A percentile compares a stretch with the other conserved stretches of the same genome.
Evolutionary conservation across 2,797 vertebrate species (phyloP).

Genomic region (Propithecus perrieri): DNA sequence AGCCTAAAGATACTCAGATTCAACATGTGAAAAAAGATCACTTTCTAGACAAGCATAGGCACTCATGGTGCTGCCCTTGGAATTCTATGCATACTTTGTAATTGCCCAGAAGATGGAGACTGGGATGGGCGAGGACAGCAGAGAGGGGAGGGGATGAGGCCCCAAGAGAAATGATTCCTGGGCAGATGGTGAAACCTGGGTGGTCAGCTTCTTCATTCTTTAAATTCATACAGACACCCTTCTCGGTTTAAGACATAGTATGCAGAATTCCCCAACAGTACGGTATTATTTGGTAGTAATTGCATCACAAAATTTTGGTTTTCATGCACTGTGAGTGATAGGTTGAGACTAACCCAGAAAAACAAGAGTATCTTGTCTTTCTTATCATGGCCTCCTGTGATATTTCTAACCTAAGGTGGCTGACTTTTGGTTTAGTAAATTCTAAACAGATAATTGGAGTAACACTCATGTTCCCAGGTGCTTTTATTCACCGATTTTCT

Average conservation of each 20-base stretch:
- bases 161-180: not conserved
- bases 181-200: not conserved
- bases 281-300: not conserved
- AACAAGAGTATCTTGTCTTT: not conserved
- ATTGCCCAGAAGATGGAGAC: not conserved
- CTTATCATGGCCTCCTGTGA: not conserved
- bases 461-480: not conserved
- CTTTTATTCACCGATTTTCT: conserved; percentile 43
- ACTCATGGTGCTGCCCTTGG: not conserved
- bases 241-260: not conserved
- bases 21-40: not conserved
- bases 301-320: not conserved
- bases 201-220: not conserved
- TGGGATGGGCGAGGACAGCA: not conserved
- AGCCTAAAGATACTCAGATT: not conserved
- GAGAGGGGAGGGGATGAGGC: not conserved
- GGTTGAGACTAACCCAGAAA: not conserved
- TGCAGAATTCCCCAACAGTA: fast-evolving
- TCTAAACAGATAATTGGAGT: not conserved
- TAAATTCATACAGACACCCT: not conserved
- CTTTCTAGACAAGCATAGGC: not conserved
- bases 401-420: not conserved
- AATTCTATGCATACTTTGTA: not conserved
- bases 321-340: not conserved
- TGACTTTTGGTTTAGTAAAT: not conserved